phyloP scores from a whole-genome alignment of 2,113 vertebrate species.

The Engraulis encrasicolus region DNA sequence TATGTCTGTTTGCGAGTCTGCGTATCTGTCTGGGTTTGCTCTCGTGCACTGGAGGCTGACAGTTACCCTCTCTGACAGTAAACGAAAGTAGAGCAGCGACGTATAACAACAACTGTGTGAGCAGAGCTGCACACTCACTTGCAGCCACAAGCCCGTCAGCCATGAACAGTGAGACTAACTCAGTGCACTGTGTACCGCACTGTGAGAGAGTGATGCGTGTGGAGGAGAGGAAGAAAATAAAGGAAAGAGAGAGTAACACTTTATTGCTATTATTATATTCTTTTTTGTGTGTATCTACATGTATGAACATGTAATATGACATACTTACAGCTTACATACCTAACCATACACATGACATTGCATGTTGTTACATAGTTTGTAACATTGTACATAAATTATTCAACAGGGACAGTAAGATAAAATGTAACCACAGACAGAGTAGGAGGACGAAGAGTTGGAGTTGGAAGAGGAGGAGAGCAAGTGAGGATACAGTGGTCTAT shows the following conservation, averaged over 20 bases:
- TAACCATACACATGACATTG: too few species aligned
- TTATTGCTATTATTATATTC: too few species aligned
- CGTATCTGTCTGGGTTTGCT: background rate
- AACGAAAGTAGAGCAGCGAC: conserved; percentile 11
- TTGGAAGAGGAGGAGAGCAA: background rate
- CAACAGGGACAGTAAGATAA: too few species aligned
- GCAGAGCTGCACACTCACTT: background rate
- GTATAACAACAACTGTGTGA: background rate
- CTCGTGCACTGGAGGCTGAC: conserved; percentile 1
- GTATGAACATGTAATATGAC: too few species aligned
- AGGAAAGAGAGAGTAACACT: conserved; percentile 1
- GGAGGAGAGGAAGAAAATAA: background rate
- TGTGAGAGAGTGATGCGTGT: background rate
- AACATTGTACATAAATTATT: too few species aligned
- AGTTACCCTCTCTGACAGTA: conserved; percentile 9
- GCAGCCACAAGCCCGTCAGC: background rate
- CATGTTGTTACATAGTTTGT: too few species aligned
- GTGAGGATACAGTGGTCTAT: background rate
- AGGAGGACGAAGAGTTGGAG: too few species aligned
- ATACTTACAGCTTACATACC: too few species aligned
- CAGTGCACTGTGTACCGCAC: background rate
- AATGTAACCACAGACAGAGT: too few species aligned
- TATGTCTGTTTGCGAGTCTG: background rate
- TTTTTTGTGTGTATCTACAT: too few species aligned
- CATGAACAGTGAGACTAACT: background rate